Evolutionary conservation across 1,140 invertebrate genomes (phyloP).

Genomic region (Panagrolaimus sp.): DNA sequence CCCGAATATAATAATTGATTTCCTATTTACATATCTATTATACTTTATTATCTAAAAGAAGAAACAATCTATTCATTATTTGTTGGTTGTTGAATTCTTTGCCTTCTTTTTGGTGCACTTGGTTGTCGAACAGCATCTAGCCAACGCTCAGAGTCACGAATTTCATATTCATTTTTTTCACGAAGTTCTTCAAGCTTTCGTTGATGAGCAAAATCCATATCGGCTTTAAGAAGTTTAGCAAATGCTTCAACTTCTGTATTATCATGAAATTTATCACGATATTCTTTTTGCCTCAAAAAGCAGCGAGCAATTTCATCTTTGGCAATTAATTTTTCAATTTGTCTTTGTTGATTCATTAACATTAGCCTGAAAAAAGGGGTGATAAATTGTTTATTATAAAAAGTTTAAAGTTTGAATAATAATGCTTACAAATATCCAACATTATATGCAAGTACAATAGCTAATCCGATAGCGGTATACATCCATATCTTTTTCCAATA

Average conservation of each 20-base stretch:
- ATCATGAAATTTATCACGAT: conserved; percentile 14
- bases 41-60: too few relatives aligned
- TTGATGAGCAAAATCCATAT: conserved; percentile 17
- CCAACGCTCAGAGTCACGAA: conserved; percentile 22
- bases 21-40: too few relatives aligned
- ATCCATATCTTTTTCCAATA: conserved; percentile 15
- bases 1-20: too few relatives aligned
- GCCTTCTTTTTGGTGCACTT: background rate
- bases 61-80: too few relatives aligned
- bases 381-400: too few relatives aligned
- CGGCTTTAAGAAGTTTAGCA: conserved; percentile 15
- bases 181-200: conserved; percentile 16
- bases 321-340: conserved; percentile 16
- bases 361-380: background rate
- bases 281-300: conserved; percentile 21
- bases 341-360: background rate
- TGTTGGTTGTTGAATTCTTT: too few relatives aligned
- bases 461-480: conserved; percentile 18
- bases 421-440: conserved; percentile 17
- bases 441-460: conserved; percentile 14
- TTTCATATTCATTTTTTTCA: conserved; percentile 18
- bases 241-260: conserved; percentile 17
- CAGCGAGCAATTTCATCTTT: conserved; percentile 24
- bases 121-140: conserved; percentile 14
- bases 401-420: background rate